Base-by-base conservation (phyloP, 1,140 invertebrate genomes). In the Xylocopa sonorina region DNA sequence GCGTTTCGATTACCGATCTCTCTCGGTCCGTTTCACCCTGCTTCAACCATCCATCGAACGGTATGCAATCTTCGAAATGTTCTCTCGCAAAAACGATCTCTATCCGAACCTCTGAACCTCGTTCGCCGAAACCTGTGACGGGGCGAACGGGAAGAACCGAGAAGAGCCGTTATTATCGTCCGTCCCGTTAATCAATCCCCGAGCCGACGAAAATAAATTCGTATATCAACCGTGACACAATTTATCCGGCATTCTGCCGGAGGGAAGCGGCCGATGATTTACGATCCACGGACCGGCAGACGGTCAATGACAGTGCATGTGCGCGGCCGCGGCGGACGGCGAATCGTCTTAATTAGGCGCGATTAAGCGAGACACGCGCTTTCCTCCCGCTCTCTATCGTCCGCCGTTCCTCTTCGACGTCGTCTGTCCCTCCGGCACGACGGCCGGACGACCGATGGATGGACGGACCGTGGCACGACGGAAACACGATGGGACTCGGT, bases 321-420 rank as follows among this genome's bases (percentile, higher is more conserved):
- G 57, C 68, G 55, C 51, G 43, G 41, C 55, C 77, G 34, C 71
- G n/a, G 51, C 50, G 53, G 73, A 78, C 69, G 46, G 71, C 43
- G 62, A 74, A 76, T 84, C 82, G 83, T 84, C 75, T 86, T 86
- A 86, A 86, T 86, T 86, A 86, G 66, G 50, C 60, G 66, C 83
- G 84, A 86, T 86, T 86, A 85, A 85, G 41, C 84, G 84, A 69
- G 73, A 85, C 67, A 75, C 53, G 43, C 73, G 73, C 63, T 79
- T 68, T 53, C 63, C 55, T 74, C 63, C 24, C 46, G 29, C 12
- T 46, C 43, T 60, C 18, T 34, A 60, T 57, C 64, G 27, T n/a
- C 41, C 21, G 9, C 24, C 27, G 12, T 0, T 29, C 21, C 16
- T 10, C 29, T 48, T 1, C 18, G 34, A n/a, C n/a, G n/a, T n/a